Percentiles rank a stretch among this genome's conserved stretches.
Conservation (phyloP, 2,797 vertebrate species). For the Hemitrygon akajei region DNA sequence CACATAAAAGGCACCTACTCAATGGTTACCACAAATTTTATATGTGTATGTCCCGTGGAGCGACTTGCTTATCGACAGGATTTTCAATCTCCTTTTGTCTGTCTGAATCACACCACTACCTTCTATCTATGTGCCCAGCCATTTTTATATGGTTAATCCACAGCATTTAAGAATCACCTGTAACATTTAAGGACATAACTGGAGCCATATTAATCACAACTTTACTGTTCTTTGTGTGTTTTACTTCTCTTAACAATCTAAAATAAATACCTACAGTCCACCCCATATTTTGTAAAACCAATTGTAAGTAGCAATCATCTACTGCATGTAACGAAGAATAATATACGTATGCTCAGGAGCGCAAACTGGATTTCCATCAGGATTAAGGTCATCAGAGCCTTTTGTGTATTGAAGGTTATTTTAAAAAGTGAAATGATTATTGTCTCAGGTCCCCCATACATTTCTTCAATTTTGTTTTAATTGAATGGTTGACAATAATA, state of each 20-base stretch:
- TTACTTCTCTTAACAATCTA: not conserved
- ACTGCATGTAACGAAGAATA: not conserved
- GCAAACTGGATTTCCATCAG: slow-evolving; percentile 1
- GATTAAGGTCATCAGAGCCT: not conserved
- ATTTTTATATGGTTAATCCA: not conserved
- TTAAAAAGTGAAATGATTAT: not conserved
- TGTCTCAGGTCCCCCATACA: not conserved
- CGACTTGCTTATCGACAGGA: not conserved
- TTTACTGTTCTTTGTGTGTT: not conserved
- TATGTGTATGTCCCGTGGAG: not conserved
- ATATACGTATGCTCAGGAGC: not conserved
- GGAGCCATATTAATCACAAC: not conserved
- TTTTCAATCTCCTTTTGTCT: not conserved
- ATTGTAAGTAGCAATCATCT: not conserved
- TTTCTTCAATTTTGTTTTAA: not conserved
- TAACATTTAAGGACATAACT: not conserved
- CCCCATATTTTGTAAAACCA: not conserved
- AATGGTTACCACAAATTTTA: not conserved
- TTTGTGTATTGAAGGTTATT: not conserved
- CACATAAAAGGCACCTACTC: not conserved
- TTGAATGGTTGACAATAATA: not conserved
- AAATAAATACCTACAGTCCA: not conserved
- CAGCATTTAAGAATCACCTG: not conserved
- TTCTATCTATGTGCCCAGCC: not conserved
- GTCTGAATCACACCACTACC: not conserved